A percentile compares a stretch with the other conserved stretches of the same genome.
These are phyloP conservation scores for Rhinoptilus africanus DNA, from an alignment of 2,113 vertebrate genomes.

Conservation along the genomic window DNA sequence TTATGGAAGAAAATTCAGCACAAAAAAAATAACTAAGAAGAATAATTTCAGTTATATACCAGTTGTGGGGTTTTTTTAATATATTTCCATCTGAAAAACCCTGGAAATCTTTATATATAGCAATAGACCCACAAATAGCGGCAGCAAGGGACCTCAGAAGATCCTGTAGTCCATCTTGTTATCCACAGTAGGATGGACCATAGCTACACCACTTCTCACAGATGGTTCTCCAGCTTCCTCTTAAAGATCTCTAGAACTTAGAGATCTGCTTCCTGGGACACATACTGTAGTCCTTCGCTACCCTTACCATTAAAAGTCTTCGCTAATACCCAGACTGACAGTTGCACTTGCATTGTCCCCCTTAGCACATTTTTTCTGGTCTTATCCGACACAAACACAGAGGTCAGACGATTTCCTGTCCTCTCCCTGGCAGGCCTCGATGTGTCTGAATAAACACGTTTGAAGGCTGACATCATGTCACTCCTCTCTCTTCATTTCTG, in stretches of 20 bases:
- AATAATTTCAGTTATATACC: neutral
- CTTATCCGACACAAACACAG: neutral
- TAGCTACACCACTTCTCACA: neutral
- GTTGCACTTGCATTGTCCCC: neutral
- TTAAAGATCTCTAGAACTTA: neutral
- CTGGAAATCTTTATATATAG: neutral
- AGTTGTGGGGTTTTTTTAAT: neutral
- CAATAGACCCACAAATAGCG: neutral
- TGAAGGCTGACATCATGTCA: neutral
- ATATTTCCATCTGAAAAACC: neutral
- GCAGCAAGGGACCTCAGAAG: neutral
- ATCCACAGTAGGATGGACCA: neutral
- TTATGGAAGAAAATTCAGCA: neutral
- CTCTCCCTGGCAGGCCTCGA: neutral
- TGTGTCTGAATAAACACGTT: neutral
- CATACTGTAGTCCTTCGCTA: neutral
- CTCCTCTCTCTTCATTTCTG: neutral
- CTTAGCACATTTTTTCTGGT: neutral
- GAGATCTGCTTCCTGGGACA: neutral
- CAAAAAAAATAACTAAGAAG: neutral
- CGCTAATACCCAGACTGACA: neutral
- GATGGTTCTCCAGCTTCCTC: neutral
- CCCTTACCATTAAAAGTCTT: neutral
- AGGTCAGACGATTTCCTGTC: conserved; percentile 22
- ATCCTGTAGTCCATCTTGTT: neutral